Evolutionary conservation across 1,140 invertebrate genomes (phyloP).

Genomic region (Drosophila insularis): DNA sequence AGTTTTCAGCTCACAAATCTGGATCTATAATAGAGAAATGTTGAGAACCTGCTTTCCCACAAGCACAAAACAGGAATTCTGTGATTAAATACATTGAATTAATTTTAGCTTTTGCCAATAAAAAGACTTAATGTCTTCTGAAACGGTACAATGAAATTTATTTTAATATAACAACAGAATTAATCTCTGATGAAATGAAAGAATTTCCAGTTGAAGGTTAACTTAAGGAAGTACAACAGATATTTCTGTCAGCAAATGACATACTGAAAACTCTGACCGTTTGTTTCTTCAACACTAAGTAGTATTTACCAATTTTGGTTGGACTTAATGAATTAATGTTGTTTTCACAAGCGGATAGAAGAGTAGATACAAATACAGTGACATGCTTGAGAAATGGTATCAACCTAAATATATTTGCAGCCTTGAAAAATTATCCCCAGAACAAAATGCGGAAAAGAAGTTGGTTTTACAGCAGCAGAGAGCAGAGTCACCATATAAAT

Average conservation of each 20-base stretch:
- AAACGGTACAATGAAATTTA: slow-evolving; percentile 15
- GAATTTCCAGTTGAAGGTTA: neutral
- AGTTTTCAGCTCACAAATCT: slow-evolving; percentile 22
- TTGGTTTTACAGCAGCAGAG: neutral
- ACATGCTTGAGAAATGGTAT: slow-evolving; percentile 39
- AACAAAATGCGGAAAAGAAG: slow-evolving; percentile 15
- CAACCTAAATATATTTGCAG: neutral
- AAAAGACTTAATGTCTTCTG: slow-evolving; percentile 30
- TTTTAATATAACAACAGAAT: neutral
- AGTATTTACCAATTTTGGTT: slow-evolving; percentile 18
- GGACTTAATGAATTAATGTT: neutral
- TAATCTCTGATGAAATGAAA: neutral
- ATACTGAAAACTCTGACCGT: slow-evolving; percentile 26
- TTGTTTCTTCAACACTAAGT: slow-evolving; percentile 21
- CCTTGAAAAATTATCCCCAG: slow-evolving; percentile 37
- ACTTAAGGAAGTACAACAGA: neutral
- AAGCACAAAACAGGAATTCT: slow-evolving; percentile 43
- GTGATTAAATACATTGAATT: slow-evolving; percentile 1
- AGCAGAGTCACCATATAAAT: neutral
- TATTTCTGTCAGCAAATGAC: slow-evolving; percentile 26
- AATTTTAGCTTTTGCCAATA: slow-evolving; percentile 10
- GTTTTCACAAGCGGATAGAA: neutral
- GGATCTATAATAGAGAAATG: slow-evolving; percentile 15
- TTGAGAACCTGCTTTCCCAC: slow-evolving; percentile 44
- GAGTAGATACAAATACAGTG: slow-evolving; percentile 33